Conservation (phyloP, 2,113 vertebrate genomes). For the Elephas maximus region DNA sequence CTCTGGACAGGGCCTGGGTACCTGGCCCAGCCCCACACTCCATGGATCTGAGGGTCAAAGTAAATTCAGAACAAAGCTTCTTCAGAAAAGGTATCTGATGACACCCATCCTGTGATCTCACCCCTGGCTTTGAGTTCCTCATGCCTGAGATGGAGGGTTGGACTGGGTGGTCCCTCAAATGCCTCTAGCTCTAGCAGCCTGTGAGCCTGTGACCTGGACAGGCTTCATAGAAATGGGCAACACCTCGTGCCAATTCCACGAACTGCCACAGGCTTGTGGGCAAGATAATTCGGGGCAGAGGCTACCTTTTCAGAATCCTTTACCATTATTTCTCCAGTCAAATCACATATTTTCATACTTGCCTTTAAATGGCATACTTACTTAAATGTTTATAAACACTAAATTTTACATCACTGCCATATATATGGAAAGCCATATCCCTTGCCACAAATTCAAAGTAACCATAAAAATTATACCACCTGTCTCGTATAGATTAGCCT, state of each 20-base stretch:
- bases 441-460: neutral
- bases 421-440: neutral
- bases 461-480: neutral
- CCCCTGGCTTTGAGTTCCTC: neutral
- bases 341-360: neutral
- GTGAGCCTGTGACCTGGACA: neutral
- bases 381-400: neutral
- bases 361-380: neutral
- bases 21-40: neutral
- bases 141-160: neutral
- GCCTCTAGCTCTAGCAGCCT: neutral
- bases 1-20: neutral
- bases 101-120: neutral
- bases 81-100: neutral
- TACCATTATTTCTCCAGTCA: neutral
- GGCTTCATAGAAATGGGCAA: neutral
- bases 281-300: neutral
- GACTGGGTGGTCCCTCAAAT: fast-evolving
- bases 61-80: neutral
- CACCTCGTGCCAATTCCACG: neutral
- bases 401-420: neutral
- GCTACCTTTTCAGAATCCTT: neutral
- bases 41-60: neutral
- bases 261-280: neutral
- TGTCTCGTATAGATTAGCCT: neutral